Percentiles rank a stretch among this genome's conserved stretches.
These are phyloP conservation scores for Drosophila takahashii DNA, from an alignment of 1,140 invertebrate genomes.

Conservation along the genomic window DNA sequence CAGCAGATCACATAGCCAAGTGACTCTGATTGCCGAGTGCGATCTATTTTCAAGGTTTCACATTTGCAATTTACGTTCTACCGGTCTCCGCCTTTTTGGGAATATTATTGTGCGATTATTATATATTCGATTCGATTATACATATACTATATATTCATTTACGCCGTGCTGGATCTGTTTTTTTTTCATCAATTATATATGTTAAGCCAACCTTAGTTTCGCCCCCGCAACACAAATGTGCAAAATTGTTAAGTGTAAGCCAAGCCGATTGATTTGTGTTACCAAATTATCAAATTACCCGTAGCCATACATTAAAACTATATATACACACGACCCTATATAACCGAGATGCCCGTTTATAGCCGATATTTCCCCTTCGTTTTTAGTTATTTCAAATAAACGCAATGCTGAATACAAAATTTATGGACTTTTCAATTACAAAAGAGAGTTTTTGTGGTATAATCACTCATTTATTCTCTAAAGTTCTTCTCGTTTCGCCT, in stretches of 20 bases:
- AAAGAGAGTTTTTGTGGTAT: conserved; percentile 47
- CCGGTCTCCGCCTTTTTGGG: conserved; percentile 10
- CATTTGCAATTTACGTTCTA: conserved; percentile 1
- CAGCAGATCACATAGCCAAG: neutral
- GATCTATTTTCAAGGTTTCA: conserved; percentile 9
- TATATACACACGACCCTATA: conserved; percentile 6
- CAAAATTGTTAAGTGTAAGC: conserved; percentile 19
- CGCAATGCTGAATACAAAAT: conserved; percentile 24
- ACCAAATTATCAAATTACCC: conserved; percentile 34
- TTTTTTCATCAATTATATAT: conserved; percentile 11
- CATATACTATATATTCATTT: conserved; percentile 18
- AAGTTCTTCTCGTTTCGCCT: conserved; percentile 34
- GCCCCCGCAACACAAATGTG: neutral
- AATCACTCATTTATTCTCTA: conserved; percentile 78
- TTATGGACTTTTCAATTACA: neutral
- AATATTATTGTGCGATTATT: neutral
- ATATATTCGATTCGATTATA: conserved; percentile 20
- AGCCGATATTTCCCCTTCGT: conserved; percentile 8
- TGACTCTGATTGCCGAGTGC: neutral
- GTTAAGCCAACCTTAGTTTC: conserved; percentile 18
- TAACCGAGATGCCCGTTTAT: conserved; percentile 2
- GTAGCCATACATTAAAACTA: conserved; percentile 28
- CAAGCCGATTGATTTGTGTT: conserved; percentile 6
- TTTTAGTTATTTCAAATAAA: conserved; percentile 40
- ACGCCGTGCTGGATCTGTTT: conserved; percentile 14